These are phyloP conservation scores for Drosophila kuntzei DNA, from an alignment of 2,888 invertebrate species.

Conservation along the genomic window DNA sequence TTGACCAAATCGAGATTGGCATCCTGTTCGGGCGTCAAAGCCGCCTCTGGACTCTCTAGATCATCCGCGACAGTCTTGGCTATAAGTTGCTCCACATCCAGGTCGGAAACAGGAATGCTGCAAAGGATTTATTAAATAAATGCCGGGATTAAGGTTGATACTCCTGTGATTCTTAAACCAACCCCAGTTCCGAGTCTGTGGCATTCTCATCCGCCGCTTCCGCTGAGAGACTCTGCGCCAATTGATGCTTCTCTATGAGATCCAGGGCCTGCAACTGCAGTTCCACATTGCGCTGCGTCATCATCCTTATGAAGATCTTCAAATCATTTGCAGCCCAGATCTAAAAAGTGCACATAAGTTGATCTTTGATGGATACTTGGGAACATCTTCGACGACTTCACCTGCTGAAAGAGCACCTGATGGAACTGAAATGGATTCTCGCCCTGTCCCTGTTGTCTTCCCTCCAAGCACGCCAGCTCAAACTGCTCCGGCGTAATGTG, in stretches of 20 bases:
- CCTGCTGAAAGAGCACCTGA: slow-evolving; percentile 88
- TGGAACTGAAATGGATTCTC: slow-evolving; percentile 88
- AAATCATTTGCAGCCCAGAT: slow-evolving; percentile 98
- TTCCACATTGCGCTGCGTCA: slow-evolving; percentile 96
- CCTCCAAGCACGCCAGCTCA: slow-evolving; percentile 90
- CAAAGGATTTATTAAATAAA: neutral
- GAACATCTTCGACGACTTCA: slow-evolving; percentile 22
- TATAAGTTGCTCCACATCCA: slow-evolving; percentile 79
- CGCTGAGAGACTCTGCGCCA: slow-evolving; percentile 84
- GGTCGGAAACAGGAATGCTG: slow-evolving; percentile 59
- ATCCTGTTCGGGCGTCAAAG: slow-evolving; percentile 80
- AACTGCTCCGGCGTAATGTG: slow-evolving; percentile 95
- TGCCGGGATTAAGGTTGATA: neutral
- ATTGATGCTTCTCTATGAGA: slow-evolving; percentile 92
- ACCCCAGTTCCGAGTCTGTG: slow-evolving; percentile 60
- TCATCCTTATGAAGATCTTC: slow-evolving; percentile 95
- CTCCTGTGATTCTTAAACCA: neutral
- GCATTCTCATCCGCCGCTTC: slow-evolving; percentile 56
- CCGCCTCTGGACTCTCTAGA: slow-evolving; percentile 78
- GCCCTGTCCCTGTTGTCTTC: slow-evolving; percentile 80
- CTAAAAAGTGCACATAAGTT: slow-evolving; percentile 56
- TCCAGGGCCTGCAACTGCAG: slow-evolving; percentile 95
- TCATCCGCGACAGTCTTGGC: slow-evolving; percentile 81
- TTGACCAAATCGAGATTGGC: slow-evolving; percentile 66
- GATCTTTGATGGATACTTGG: neutral